Evolutionary conservation across 2,888 invertebrate genomes (phyloP), one percentile per base, ranked within the genome.

Genomic region (Ornithoptera alexandrae): DNA sequence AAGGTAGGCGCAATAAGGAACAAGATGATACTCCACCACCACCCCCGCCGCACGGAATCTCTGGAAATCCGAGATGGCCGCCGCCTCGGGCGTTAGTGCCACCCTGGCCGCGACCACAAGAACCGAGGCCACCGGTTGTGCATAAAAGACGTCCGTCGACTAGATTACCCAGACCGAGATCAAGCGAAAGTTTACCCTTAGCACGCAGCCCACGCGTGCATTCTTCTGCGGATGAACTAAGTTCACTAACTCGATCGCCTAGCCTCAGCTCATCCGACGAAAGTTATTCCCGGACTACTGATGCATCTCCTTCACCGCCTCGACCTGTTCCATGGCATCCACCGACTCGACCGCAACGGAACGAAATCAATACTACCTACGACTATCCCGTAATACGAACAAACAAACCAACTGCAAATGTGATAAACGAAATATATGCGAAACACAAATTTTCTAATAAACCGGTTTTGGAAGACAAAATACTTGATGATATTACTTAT

Each of bases 231-330:
- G 96, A 97, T 81, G 97, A 97, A 84, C 94, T 97, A 39, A 96
- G 96, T 79, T 96, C 96, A 0, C 90, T 96, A 15, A 96, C 96
- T 67, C 95, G 96, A 77, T 96, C 96, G 10, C 96, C 97, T 0
- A 96, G 96, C 81, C 95, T 97, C 73, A 96, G 96, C 84, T 97
- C 97, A 68, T 97, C 97, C 0, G 97, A 97, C 81, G 97, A 97
- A 86, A 96, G 96, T 85, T 97, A 96, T 81, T 96, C 96, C 59
- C 94, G 96, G 76, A 96, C 96, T 6, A 96, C 96, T 0, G 96
- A 96, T 79, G 96, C 92, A 1, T 93, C 92, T 0, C 94, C 94
- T 7, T 94, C 95, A 0, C 94, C 94, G 7, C 94, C 94, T 0
- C 89, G 94, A 30, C 93, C 93, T 1, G 89, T 93, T 24, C 92